These are phyloP conservation scores for Casuarius casuarius DNA, from an alignment of 2,113 vertebrate genomes.

Conservation along the genomic window DNA sequence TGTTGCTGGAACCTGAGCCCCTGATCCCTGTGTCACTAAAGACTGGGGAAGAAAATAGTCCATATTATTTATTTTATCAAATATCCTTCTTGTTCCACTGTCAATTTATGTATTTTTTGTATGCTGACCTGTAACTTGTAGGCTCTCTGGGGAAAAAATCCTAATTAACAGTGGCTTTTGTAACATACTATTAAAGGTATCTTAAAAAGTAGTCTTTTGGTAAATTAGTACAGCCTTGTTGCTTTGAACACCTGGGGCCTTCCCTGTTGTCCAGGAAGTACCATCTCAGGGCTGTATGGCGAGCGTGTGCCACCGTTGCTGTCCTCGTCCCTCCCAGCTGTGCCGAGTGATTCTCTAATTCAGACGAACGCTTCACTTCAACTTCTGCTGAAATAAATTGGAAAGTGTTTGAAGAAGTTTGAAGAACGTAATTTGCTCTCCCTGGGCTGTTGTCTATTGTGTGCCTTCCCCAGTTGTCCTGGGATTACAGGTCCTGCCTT, in stretches of 20 bases:
- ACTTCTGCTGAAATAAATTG: neutral
- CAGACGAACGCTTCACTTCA: neutral
- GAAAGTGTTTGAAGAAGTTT: neutral
- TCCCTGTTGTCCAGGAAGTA: neutral
- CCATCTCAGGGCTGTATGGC: neutral
- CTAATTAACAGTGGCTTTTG: neutral
- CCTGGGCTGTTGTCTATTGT: neutral
- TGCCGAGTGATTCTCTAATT: neutral
- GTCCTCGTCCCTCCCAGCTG: neutral
- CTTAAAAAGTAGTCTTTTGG: neutral
- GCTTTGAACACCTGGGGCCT: neutral
- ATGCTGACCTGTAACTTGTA: neutral
- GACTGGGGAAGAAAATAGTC: neutral
- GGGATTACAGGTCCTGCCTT: neutral
- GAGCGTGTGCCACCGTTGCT: neutral
- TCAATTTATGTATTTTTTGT: neutral
- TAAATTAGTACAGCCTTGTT: neutral
- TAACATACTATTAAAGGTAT: neutral
- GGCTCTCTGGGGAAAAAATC: neutral
- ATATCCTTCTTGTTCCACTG: neutral
- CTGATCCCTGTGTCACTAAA: neutral
- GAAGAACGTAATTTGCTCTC: neutral
- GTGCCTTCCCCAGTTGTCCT: neutral
- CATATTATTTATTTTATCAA: neutral
- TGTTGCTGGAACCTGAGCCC: constrained; percentile 3